Percentiles rank a stretch among this genome's conserved stretches.
phyloP scores from a whole-genome alignment of 1,140 invertebrate genomes.

The Anadara kagoshimensis region DNA sequence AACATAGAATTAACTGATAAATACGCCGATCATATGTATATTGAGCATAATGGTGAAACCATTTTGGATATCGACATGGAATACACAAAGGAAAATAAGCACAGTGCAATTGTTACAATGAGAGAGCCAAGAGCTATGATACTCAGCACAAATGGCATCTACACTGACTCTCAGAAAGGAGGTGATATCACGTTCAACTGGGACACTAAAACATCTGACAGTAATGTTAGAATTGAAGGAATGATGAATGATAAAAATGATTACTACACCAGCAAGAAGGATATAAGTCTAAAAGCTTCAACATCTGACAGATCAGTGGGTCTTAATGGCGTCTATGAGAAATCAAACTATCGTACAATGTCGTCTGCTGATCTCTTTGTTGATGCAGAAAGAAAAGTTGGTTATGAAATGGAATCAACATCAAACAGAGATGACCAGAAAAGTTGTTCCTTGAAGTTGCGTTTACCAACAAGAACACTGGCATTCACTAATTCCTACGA shows the following conservation, averaged over 20 bases:
- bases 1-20: constrained; percentile 11
- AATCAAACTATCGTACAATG: constrained; percentile 1
- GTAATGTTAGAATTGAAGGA: constrained; percentile 32
- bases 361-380: constrained; percentile 14
- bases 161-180: constrained; percentile 6
- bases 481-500: constrained; percentile 27
- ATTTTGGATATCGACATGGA: constrained; percentile 54
- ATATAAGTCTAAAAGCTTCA: constrained; percentile 15
- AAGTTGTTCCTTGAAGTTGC: constrained; percentile 20
- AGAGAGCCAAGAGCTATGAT: constrained; percentile 40
- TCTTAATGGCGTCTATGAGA: constrained; percentile 21
- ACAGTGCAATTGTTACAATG: constrained; percentile 42
- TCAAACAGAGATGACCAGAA: constrained; percentile 1
- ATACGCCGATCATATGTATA: constrained; percentile 24
- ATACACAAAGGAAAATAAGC: constrained; percentile 42
- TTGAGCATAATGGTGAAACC: constrained; percentile 38
- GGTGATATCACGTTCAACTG: constrained; percentile 46
- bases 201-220: constrained; percentile 40
- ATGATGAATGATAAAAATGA: constrained; percentile 8
- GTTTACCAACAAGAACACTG: constrained; percentile 47
- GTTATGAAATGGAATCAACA: constrained; percentile 10
- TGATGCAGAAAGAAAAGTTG: constrained; percentile 19
- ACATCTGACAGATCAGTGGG: constrained; percentile 10
- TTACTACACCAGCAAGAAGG: constrained; percentile 1
- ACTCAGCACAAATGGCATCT: constrained; percentile 5